These are phyloP conservation scores for Sciurus vulgaris DNA, from an alignment of 2,797 vertebrate species.

Conservation along the genomic window DNA sequence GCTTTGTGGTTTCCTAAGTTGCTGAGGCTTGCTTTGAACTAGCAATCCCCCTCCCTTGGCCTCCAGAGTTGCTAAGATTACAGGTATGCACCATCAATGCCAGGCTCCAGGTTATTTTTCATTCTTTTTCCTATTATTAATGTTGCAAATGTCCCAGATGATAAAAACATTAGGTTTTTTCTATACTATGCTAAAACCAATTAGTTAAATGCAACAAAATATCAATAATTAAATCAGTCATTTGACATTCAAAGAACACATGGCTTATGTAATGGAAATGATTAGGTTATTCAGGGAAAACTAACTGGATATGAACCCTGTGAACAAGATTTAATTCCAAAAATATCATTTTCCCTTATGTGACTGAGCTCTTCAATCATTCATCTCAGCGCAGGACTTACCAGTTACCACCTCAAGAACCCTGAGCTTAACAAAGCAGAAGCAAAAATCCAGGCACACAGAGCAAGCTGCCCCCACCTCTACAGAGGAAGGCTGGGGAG, in stretches of 20 bases:
- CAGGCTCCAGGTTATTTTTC: not conserved
- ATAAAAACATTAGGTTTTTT: not conserved
- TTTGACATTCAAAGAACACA: not conserved
- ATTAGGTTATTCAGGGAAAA: not conserved
- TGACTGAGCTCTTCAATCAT: not conserved
- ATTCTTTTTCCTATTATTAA: not conserved
- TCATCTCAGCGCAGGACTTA: not conserved
- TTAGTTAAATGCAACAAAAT: slow-evolving; percentile 15
- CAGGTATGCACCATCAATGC: too few relatives aligned
- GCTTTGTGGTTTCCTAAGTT: too few relatives aligned
- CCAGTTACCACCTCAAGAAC: not conserved
- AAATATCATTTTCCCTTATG: not conserved
- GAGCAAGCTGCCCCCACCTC: too few relatives aligned
- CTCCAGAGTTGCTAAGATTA: too few relatives aligned
- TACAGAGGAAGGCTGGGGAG: fast-evolving
- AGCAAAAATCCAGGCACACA: not conserved
- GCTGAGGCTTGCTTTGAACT: too few relatives aligned
- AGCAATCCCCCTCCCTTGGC: too few relatives aligned
- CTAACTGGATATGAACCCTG: not conserved
- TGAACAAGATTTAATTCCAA: not conserved
- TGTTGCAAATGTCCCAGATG: not conserved
- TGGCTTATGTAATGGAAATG: not conserved
- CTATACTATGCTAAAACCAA: not conserved
- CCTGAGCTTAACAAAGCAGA: not conserved
- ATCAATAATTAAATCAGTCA: not conserved